phyloP scores from a whole-genome alignment of 2,888 invertebrate genomes.

The Podabrus alpinus region DNA sequence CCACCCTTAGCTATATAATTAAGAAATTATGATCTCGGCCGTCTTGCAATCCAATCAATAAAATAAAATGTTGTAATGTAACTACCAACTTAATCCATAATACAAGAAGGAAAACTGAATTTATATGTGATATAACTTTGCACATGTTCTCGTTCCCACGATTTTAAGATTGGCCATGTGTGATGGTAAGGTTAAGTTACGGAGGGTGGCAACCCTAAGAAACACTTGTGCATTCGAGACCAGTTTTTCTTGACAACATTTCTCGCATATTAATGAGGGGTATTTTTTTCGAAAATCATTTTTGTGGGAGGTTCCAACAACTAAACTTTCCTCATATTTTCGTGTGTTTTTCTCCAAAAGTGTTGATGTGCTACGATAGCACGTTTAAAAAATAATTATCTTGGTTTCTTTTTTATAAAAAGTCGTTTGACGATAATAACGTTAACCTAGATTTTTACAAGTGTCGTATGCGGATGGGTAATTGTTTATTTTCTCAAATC shows the following conservation, averaged over 20 bases:
- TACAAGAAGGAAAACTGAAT: constrained; percentile 37
- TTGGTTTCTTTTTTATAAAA: not conserved
- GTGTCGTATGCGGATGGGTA: not conserved
- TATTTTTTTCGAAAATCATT: not conserved
- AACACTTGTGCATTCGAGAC: constrained; percentile 41
- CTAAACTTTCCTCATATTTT: not conserved
- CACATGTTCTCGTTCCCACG: constrained; percentile 53
- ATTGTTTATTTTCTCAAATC: not conserved
- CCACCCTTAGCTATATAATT: not conserved
- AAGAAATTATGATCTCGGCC: constrained; percentile 6
- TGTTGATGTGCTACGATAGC: not conserved
- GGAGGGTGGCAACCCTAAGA: constrained; percentile 46
- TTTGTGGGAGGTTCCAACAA: not conserved
- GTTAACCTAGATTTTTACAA: not conserved
- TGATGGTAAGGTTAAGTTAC: constrained; percentile 42
- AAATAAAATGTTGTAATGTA: not conserved
- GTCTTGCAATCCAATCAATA: not conserved
- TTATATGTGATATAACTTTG: constrained; percentile 43
- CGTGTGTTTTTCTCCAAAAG: not conserved
- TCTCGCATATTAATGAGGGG: constrained; percentile 22
- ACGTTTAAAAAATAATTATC: not conserved
- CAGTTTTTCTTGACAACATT: constrained; percentile 33
- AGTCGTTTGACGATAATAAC: not conserved
- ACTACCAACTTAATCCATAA: not conserved
- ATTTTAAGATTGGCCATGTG: constrained; percentile 47